phyloP scores from a whole-genome alignment of 2,797 vertebrate genomes.

The Bovichtus diacanthus region DNA sequence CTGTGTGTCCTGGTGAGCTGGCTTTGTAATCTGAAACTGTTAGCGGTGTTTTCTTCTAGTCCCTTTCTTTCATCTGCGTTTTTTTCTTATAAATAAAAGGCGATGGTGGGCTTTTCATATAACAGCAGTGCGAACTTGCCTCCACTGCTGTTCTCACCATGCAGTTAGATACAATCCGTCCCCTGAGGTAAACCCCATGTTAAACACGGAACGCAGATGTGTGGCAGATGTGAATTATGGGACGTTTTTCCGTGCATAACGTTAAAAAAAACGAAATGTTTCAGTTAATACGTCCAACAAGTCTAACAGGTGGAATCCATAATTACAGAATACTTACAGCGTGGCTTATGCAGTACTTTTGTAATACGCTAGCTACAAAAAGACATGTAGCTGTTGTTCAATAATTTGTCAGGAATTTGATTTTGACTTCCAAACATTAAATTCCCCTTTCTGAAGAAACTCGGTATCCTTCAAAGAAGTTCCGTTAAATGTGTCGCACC shows the following conservation, averaged over 20 bases:
- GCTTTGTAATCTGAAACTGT: neutral
- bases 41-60: neutral
- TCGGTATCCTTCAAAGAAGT: neutral
- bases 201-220: slow-evolving; percentile 2
- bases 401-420: neutral
- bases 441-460: neutral
- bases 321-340: neutral
- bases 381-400: neutral
- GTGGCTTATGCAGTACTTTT: neutral
- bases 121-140: neutral
- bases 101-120: neutral
- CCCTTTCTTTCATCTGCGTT: too few species aligned
- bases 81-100: neutral
- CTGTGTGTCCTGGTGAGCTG: slow-evolving; percentile 1
- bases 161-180: neutral
- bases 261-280: neutral
- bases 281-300: neutral
- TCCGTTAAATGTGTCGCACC: too few species aligned
- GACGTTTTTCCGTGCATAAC: neutral
- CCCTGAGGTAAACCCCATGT: neutral
- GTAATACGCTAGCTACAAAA: neutral
- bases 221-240: slow-evolving; percentile 13
- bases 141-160: neutral
- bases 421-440: neutral
- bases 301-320: neutral